Percentiles rank a stretch among this genome's conserved stretches.
phyloP scores from a whole-genome alignment of 2,797 vertebrate species.

The Cirrhinus molitorella region DNA sequence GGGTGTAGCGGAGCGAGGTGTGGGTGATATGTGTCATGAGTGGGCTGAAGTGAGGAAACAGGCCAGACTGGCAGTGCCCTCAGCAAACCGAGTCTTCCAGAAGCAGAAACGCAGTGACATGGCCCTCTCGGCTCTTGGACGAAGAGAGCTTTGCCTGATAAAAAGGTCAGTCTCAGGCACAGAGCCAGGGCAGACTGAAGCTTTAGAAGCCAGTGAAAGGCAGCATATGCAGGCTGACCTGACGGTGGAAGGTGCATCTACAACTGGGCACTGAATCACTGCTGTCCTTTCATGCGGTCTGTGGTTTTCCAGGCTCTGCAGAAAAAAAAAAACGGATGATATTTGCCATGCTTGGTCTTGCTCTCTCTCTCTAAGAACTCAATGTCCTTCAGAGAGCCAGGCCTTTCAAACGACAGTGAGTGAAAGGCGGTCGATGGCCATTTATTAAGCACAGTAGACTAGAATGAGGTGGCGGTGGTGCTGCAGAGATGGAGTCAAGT shows the following conservation, averaged over 20 bases:
- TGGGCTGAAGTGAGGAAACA: slow-evolving; percentile 28
- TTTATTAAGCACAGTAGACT: slow-evolving; percentile 55
- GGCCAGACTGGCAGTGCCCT: slow-evolving; percentile 29
- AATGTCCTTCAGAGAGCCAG: slow-evolving; percentile 46
- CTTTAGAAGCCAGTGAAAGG: slow-evolving; percentile 40
- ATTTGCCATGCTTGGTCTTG: slow-evolving; percentile 22
- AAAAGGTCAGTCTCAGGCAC: slow-evolving; percentile 52
- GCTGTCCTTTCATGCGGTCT: neutral
- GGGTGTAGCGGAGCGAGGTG: neutral
- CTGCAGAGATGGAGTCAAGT: slow-evolving; percentile 29
- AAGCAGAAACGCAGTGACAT: slow-evolving; percentile 36
- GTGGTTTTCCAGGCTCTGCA: slow-evolving; percentile 11
- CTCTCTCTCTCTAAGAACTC: slow-evolving; percentile 10
- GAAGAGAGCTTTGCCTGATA: slow-evolving; percentile 20
- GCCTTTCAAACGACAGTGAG: slow-evolving; percentile 36
- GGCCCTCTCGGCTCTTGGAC: slow-evolving; percentile 1
- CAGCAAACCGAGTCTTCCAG: slow-evolving; percentile 23
- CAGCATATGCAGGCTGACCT: slow-evolving; percentile 56
- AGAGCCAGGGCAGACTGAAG: slow-evolving; percentile 15
- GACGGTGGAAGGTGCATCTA: slow-evolving; percentile 42
- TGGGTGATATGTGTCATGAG: neutral
- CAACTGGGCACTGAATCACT: slow-evolving; percentile 31
- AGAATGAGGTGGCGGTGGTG: slow-evolving; percentile 6
- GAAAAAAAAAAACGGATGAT: slow-evolving; percentile 20
- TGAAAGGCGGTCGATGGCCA: slow-evolving; percentile 39